Evolutionary conservation across 64 coral and sea anemone genomes (phyloP).

Genomic region (Pocillopora damicornis): DNA sequence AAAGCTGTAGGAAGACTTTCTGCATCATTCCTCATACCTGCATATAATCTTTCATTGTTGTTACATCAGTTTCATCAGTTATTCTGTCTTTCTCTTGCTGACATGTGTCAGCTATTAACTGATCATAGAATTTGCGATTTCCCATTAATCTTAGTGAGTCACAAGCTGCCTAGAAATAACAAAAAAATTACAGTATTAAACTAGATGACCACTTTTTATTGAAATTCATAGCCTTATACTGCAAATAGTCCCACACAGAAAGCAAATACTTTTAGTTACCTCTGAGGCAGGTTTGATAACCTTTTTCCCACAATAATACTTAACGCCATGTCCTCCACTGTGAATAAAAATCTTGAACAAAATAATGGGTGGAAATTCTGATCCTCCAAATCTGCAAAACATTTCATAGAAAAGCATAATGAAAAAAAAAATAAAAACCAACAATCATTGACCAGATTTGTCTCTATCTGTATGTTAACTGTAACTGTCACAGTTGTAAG

Average conservation of each 20-base stretch:
- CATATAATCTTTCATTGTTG: conserved; percentile 99
- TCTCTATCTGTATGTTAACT: too few species aligned
- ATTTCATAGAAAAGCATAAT: neutral
- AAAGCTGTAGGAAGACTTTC: too few species aligned
- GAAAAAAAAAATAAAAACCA: too few species aligned
- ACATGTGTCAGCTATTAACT: conserved; percentile 86
- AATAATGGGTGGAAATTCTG: conserved; percentile 94
- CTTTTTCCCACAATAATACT: conserved; percentile 94
- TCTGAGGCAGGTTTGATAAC: conserved; percentile 85
- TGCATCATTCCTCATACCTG: conserved; percentile 37
- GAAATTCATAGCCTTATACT: too few species aligned
- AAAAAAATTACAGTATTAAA: neutral
- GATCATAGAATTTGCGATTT: conserved; percentile 97
- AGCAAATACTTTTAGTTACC: conserved; percentile 2
- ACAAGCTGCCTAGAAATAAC: conserved; percentile 74
- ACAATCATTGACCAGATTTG: too few species aligned
- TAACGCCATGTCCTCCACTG: conserved; percentile 76
- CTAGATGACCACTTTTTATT: too few species aligned
- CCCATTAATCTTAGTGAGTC: conserved; percentile 95
- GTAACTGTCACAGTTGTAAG: too few species aligned
- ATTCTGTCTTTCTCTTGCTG: conserved; percentile 96
- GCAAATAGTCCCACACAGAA: neutral
- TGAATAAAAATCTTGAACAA: conserved; percentile 94
- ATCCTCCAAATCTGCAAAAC: conserved; percentile 82
- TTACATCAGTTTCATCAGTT: conserved; percentile 96